A percentile compares a stretch with the other conserved stretches of the same genome.
Conservation (phyloP, 2,113 vertebrate species). For the Leptobrachium leishanense region DNA sequence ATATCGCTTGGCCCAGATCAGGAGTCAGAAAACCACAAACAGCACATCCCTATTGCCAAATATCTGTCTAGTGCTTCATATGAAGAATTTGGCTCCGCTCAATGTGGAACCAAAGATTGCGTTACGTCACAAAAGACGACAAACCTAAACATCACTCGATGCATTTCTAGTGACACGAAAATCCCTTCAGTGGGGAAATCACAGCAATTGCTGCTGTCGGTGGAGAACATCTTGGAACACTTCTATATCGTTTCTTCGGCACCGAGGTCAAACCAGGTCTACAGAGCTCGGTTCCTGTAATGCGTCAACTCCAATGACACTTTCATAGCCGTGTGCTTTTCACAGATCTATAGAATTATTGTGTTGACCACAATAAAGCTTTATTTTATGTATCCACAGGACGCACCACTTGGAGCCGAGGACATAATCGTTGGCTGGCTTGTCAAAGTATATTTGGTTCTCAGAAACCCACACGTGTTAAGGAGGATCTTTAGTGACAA, state of each 20-base stretch:
- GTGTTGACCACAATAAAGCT: background rate
- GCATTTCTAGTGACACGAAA: too few relatives aligned
- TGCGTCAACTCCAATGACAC: background rate
- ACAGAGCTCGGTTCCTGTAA: background rate
- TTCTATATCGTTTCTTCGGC: background rate
- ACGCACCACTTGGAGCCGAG: background rate
- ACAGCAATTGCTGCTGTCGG: background rate
- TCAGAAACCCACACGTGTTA: background rate
- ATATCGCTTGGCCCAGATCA: too few relatives aligned
- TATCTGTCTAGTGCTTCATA: too few relatives aligned
- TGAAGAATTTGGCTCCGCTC: too few relatives aligned
- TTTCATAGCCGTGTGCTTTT: constrained; percentile 1
- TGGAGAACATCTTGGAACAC: background rate
- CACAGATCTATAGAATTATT: background rate
- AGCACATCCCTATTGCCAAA: too few relatives aligned
- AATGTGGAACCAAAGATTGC: too few relatives aligned
- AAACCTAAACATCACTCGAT: too few relatives aligned
- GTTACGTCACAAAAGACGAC: too few relatives aligned
- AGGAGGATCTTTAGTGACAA: background rate
- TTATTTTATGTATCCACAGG: background rate
- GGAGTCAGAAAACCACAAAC: too few relatives aligned
- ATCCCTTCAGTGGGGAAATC: too few relatives aligned
- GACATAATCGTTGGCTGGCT: background rate
- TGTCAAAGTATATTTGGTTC: constrained; percentile 8
- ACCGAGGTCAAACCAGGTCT: constrained; percentile 16